phyloP scores from a whole-genome alignment of 2,113 vertebrate species.

The Lycaon pictus region DNA sequence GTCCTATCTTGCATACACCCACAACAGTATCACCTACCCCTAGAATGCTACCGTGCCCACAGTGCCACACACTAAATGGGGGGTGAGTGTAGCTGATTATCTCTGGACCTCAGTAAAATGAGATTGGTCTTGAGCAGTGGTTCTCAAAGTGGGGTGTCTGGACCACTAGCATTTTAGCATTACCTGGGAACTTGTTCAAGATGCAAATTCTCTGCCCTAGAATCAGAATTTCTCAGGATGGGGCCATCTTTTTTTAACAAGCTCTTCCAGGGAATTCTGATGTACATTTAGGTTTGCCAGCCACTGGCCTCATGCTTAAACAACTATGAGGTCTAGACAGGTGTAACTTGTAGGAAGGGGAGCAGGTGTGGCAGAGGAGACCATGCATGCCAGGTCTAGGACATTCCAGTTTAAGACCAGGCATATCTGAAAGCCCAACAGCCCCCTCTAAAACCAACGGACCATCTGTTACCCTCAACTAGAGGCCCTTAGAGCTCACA shows the following conservation, averaged over 20 bases:
- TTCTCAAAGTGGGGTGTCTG: not conserved
- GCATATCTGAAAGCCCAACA: not conserved
- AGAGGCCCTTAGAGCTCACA: not conserved
- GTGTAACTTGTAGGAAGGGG: not conserved
- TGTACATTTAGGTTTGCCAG: not conserved
- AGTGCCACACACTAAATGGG: not conserved
- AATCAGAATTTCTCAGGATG: not conserved
- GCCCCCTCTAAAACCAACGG: not conserved
- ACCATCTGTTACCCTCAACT: not conserved
- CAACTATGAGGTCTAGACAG: no score
- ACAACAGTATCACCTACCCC: not conserved
- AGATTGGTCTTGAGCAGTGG: not conserved
- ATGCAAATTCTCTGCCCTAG: not conserved
- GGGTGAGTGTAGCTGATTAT: not conserved
- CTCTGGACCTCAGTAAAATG: not conserved
- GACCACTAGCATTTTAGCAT: not conserved
- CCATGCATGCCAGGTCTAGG: rapidly evolving
- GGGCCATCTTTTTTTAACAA: not conserved
- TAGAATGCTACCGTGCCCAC: no score
- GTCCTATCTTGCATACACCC: not conserved
- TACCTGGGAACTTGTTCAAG: not conserved
- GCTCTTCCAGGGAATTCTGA: not conserved
- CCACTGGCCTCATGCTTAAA: not conserved
- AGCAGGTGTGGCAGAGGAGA: not conserved
- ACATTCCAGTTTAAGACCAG: not conserved